Conservation (phyloP, 2,888 invertebrate species). For the Elegia similella region DNA sequence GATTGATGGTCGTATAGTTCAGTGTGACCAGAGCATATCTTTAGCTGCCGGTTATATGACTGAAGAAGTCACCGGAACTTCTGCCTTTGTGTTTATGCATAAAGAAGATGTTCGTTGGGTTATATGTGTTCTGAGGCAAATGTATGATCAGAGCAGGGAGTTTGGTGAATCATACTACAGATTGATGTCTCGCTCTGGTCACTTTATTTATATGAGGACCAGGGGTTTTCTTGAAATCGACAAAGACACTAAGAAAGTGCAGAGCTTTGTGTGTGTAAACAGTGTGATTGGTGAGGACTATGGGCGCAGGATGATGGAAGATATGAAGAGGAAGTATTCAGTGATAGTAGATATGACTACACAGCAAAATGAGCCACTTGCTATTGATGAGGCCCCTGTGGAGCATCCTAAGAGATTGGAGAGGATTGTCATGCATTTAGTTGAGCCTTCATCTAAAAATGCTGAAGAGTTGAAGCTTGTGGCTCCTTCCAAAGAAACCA, state of each 20-base stretch:
- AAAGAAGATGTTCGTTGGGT: constrained; percentile 94
- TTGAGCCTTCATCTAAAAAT: constrained; percentile 55
- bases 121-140: constrained; percentile 92
- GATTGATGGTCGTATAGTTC: constrained; percentile 93
- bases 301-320: constrained; percentile 86
- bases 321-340: constrained; percentile 91
- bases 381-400: constrained; percentile 72
- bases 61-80: constrained; percentile 92
- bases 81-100: constrained; percentile 95
- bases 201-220: constrained; percentile 91
- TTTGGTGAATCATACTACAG: constrained; percentile 94
- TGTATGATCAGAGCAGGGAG: constrained; percentile 92
- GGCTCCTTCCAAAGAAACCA: constrained; percentile 72
- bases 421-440: constrained; percentile 86
- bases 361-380: constrained; percentile 45
- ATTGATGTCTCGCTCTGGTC: constrained; percentile 89
- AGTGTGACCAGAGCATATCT: constrained; percentile 95
- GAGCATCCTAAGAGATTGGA: constrained; percentile 88
- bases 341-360: constrained; percentile 83
- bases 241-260: constrained; percentile 87
- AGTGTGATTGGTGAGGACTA: constrained; percentile 89
- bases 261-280: constrained; percentile 94
- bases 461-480: constrained; percentile 65
- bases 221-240: constrained; percentile 93
- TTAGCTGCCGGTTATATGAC: constrained; percentile 94